A percentile compares a stretch with the other conserved stretches of the same genome.
These are phyloP conservation scores for Caenorhabditis virilis DNA, from an alignment of 2,888 invertebrate genomes.

Conservation along the genomic window DNA sequence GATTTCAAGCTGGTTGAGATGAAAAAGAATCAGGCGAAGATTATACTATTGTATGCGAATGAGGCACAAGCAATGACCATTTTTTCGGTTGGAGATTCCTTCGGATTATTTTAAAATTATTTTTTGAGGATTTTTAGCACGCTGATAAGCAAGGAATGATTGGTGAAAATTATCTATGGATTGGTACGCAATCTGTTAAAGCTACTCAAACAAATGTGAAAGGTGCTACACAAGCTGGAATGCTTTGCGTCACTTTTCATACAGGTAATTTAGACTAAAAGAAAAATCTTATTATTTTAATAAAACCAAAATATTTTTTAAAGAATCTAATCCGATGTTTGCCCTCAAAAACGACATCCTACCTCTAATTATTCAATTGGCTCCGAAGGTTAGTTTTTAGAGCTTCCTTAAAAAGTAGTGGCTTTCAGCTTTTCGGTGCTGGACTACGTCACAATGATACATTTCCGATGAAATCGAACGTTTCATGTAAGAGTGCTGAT, in stretches of 20 bases:
- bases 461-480: conserved; percentile 55
- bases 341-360: conserved; percentile 62
- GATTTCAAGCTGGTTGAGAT: conserved; percentile 40
- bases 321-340: conserved; percentile 63
- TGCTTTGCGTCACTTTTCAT: conserved; percentile 66
- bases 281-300: conserved; percentile 8
- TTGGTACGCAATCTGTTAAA: conserved; percentile 80
- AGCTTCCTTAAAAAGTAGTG: neutral
- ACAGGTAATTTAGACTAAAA: conserved; percentile 32
- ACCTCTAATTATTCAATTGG: conserved; percentile 57
- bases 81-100: conserved; percentile 72
- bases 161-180: conserved; percentile 93
- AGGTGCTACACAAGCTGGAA: conserved; percentile 59
- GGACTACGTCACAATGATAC: conserved; percentile 45
- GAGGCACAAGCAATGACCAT: conserved; percentile 48
- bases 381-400: conserved; percentile 41
- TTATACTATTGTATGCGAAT: conserved; percentile 83
- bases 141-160: conserved; percentile 80
- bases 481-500: conserved; percentile 54
- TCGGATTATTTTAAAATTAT: neutral
- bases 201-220: conserved; percentile 53
- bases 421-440: conserved; percentile 52
- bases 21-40: conserved; percentile 69
- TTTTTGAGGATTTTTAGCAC: conserved; percentile 73
- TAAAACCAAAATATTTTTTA: conserved; percentile 1